Percentiles rank a stretch among this genome's conserved stretches.
phyloP scores from a whole-genome alignment of 2,113 vertebrate genomes.

The Cacatua alba region DNA sequence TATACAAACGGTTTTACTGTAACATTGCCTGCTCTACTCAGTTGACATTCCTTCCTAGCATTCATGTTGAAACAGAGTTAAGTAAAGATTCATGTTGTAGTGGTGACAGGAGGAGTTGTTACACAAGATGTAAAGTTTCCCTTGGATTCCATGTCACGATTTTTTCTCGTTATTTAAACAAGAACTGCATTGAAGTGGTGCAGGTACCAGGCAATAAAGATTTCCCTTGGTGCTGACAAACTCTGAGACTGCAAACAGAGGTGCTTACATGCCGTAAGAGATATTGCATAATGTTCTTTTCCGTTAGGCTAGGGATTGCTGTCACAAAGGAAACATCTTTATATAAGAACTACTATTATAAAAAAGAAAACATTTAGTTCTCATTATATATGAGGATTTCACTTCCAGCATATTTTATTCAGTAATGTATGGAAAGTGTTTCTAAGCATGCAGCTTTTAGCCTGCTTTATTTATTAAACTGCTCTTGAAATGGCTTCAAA shows the following conservation, averaged over 20 bases:
- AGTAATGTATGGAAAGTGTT: not conserved
- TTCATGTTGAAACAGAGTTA: conserved; percentile 18
- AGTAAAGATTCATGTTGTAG: conserved; percentile 66
- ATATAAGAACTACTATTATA: not conserved
- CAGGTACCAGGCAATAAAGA: conserved; percentile 66
- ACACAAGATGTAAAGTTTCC: conserved; percentile 67
- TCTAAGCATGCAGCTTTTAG: not conserved
- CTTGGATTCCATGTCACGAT: conserved; percentile 64
- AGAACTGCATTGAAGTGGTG: conserved; percentile 58
- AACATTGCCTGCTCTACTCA: not conserved
- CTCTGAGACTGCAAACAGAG: conserved; percentile 24
- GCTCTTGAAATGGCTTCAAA: not conserved
- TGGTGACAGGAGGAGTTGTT: conserved; percentile 71
- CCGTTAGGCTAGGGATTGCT: not conserved
- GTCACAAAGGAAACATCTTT: conserved; percentile 59
- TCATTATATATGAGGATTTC: not conserved
- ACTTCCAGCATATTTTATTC: not conserved
- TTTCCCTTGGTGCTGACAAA: conserved; percentile 65
- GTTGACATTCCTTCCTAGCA: not conserved
- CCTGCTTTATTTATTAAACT: not conserved
- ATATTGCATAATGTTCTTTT: conserved; percentile 27
- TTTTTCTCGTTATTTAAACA: conserved; percentile 73
- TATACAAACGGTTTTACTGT: not conserved
- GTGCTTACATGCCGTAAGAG: conserved; percentile 50
- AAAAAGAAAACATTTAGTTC: not conserved